Conservation (phyloP, 2,888 invertebrate species). For the Nephrotoma flavescens region DNA sequence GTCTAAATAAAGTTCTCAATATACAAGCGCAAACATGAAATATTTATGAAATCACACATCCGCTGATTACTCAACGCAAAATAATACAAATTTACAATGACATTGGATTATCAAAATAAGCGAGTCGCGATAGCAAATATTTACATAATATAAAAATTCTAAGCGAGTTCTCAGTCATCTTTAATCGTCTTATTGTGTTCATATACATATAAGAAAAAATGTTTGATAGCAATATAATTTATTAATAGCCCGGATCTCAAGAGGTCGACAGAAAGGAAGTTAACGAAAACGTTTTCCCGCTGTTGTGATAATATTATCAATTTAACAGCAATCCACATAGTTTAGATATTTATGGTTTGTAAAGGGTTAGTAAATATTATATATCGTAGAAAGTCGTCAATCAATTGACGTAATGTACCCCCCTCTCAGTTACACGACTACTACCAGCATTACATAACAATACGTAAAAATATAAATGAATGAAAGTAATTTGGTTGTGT, state of each 20-base stretch:
- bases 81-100: background rate
- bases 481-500: background rate
- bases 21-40: background rate
- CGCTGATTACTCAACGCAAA: background rate
- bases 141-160: background rate
- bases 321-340: background rate
- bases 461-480: background rate
- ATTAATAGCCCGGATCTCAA: background rate
- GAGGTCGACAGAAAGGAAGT: background rate
- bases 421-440: background rate
- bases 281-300: background rate
- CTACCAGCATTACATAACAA: background rate
- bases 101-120: background rate
- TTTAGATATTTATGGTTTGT: background rate
- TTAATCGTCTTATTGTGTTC: background rate
- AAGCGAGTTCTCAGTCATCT: background rate
- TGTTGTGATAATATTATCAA: background rate
- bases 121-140: background rate
- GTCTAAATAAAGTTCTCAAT: background rate
- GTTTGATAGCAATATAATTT: background rate
- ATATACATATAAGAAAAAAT: background rate
- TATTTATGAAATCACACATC: background rate
- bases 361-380: background rate
- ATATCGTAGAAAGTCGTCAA: background rate
- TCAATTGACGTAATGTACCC: too few relatives aligned